Base-by-base conservation (phyloP, 2,888 invertebrate genomes). In the Trichogramma dendrolimi region DNA sequence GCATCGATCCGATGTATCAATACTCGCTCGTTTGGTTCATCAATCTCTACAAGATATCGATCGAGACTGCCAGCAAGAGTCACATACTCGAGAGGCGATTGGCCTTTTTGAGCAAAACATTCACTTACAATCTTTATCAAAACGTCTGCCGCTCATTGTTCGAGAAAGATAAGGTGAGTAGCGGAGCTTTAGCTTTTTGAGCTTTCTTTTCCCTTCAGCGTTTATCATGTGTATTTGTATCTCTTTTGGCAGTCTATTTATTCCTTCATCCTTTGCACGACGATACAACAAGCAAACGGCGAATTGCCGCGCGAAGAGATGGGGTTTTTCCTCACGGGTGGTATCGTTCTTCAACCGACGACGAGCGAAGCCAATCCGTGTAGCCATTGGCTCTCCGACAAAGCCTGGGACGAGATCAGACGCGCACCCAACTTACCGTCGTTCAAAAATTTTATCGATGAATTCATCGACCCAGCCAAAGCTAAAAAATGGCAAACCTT, bases 1-100 rank as follows among this genome's bases (percentile, higher is more conserved):
- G 89, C 73, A 88, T 94, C 43, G 91, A 93, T 79, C 91, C 91
- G 6, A 92, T 93, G 92, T 94, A 93, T 79, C 92, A 92, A 78
- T 94, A 90, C 79, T 92, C 92, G 1, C 81, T 93, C 50, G 84
- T 84, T 8, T 94, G 94, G 93, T 94, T 92, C 79, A 90, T 93
- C 67, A 89, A 89, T 79, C 82, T 94, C 44, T 93, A 91, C 73
- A 81, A 89, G 5, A 82, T 84, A 66, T 90, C 92, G 8, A 91
- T 93, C 60, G 88, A 90, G 72, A 86, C 87, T 70, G 87, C 88
- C 1, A 86, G 86, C 71, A 87, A 87, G 75, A 87, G 87, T 14
- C 87, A 89, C 78, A 85, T 87, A 70, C 82, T 91, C 68, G 86
- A 88, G 55, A 85, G 85, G 70, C 81, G 92, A 67, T 80, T 91